Base-by-base conservation (phyloP, 2,888 invertebrate species). In the Hydriomena furcata region DNA sequence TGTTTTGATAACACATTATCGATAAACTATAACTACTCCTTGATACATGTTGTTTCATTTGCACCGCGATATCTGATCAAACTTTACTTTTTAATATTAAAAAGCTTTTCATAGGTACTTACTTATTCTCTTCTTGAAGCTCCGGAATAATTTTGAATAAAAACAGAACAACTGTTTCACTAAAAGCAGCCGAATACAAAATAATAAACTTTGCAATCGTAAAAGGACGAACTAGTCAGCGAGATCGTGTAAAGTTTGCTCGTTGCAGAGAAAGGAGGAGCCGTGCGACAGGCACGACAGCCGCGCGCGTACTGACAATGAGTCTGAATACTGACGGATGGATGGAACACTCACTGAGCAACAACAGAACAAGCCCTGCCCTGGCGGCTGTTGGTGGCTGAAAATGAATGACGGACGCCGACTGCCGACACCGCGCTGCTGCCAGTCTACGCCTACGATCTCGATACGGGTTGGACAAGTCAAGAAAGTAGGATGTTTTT, bases 271-370 rank as follows among this genome's bases (percentile, higher is more conserved):
- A 17, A 8, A 28, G 28, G 37, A 27, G 20, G 5, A 8, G 20
- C 12, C 52, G 43, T 38, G 37, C 4, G n/a, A 1, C 12, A 28
- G 23, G 6, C 30, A 1, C 34, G 43, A 12, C 43, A 32, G 38
- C 38, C 43, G 38, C 37, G 47, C 52, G 43, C 34, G 28, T 12
- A 52, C 52, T 52, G 43, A n/a, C n/a, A n/a, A n/a, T n/a, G n/a
- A n/a, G n/a, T n/a, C n/a, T n/a, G n/a, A n/a, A n/a, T n/a, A n/a
- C n/a, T n/a, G n/a, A n/a, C n/a, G n/a, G n/a, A n/a, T n/a, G n/a
- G n/a, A n/a, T n/a, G n/a, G n/a, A n/a, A n/a, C n/a, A n/a, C n/a
- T n/a, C n/a, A n/a, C n/a, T n/a, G n/a, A n/a, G n/a, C n/a, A n/a
- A n/a, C n/a, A n/a, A n/a, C n/a, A n/a, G n/a, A n/a, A n/a, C n/a